Evolutionary conservation across 2,113 vertebrate genomes (phyloP), one percentile per base, ranked within the genome.

Genomic region (Perca fluviatilis): DNA sequence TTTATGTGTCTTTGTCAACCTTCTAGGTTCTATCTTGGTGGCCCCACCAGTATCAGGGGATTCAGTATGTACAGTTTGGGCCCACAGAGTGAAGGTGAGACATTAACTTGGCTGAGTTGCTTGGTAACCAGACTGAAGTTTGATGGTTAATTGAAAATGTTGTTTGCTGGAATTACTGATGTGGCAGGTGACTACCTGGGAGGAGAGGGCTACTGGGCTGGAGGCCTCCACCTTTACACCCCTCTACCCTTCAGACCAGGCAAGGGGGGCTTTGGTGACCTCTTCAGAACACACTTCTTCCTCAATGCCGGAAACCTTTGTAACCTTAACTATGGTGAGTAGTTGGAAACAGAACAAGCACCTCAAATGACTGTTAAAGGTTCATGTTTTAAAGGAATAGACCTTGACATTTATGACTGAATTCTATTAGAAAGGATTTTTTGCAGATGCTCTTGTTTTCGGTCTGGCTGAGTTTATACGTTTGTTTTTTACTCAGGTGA

Each of bases 51-150:
- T 0, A 96, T 99, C 79, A 96, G 98, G 21, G 98, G 98, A n/a
- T 99, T 99, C 93, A 98, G 97, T 80, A 99, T 99, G 98, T 99
- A 99, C 94, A 99, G 98, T 89, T 97, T 99, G 23, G 98, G 98
- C 65, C 98, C 98, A 11, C 98, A 99, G 90, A 99, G 97, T 3
- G 97, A 99, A 96, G 98, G 98, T 99, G 33, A 92, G 95, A 79
- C 53, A 57, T 61, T 27, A 19, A 0, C 43, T 30, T 74, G 19
- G 6, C 43, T 75, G 12, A 18, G 36, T 19, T 56, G 4, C 27
- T 57, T 6, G 18, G 12, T 36, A 19, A 54, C 23, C 16, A 49
- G 5, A 25, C 25, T 68, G 12, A 67, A 30, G n/a, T 80, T 36
- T 57, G 46, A 25, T 83, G 56, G 65, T 71, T 78, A 49, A 61